These are phyloP conservation scores for Sinocyclocheilus anshuiensis DNA, from an alignment of 2,113 vertebrate species.

Conservation along the genomic window DNA sequence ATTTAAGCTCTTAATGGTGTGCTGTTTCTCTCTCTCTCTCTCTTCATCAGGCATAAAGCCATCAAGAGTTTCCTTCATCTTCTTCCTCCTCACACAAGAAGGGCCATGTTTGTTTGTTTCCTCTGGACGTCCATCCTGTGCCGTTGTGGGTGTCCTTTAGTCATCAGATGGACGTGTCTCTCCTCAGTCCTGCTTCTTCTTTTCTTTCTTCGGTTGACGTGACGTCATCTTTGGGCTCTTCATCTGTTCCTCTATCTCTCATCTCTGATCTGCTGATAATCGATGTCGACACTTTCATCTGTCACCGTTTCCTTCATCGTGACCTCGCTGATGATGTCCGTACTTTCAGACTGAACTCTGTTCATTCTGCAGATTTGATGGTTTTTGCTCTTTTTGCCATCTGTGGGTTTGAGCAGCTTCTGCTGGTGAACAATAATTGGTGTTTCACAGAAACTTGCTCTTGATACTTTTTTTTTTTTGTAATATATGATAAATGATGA, in stretches of 20 bases:
- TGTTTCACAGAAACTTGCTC: not conserved
- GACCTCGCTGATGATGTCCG: not conserved
- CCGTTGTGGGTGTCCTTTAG: not conserved
- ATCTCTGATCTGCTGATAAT: not conserved
- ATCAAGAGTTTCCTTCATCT: constrained; percentile 75
- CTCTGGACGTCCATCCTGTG: constrained; percentile 66
- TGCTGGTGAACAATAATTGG: not conserved
- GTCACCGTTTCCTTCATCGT: not conserved
- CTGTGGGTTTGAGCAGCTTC: not conserved
- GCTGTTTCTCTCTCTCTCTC: constrained; percentile 73
- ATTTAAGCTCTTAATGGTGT: constrained; percentile 67
- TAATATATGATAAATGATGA: constrained; percentile 18
- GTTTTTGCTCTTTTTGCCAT: not conserved
- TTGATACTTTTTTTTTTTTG: not conserved
- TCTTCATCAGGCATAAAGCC: constrained; percentile 87
- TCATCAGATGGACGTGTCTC: not conserved
- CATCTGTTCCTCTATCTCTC: constrained; percentile 34
- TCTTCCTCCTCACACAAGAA: constrained; percentile 76
- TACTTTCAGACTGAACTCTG: not conserved
- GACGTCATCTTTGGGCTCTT: not conserved
- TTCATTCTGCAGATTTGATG: not conserved
- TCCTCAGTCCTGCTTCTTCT: not conserved
- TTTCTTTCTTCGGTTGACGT: not conserved
- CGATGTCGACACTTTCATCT: not conserved
- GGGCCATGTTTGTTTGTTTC: constrained; percentile 79